Evolutionary conservation across 2,797 vertebrate species (phyloP).

Genomic region (Spinus pinus): DNA sequence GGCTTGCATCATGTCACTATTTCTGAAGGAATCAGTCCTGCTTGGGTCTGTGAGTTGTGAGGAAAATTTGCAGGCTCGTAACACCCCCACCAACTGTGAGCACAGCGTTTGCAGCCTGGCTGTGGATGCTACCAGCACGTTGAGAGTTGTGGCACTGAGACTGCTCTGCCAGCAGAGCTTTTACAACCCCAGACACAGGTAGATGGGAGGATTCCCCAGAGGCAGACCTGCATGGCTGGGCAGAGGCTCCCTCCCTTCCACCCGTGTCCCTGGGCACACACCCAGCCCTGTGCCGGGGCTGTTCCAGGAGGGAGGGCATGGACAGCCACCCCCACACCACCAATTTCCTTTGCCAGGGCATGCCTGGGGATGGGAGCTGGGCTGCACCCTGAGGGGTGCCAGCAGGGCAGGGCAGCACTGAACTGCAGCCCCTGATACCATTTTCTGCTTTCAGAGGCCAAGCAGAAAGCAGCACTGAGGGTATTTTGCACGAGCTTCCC

Average conservation of each 20-base stretch:
- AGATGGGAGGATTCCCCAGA: neutral
- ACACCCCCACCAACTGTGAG: neutral
- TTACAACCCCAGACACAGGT: neutral
- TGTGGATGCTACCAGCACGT: neutral
- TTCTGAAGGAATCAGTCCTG: neutral
- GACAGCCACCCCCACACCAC: neutral
- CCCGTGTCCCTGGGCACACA: neutral
- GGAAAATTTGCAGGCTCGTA: neutral
- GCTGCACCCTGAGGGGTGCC: neutral
- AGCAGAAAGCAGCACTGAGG: neutral
- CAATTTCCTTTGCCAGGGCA: neutral
- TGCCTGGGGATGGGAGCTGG: neutral
- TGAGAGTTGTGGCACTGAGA: neutral
- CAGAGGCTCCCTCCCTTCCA: neutral
- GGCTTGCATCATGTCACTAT: neutral
- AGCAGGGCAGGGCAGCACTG: accelerated
- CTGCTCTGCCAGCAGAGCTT: neutral
- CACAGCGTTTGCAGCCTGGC: neutral
- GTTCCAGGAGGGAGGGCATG: neutral
- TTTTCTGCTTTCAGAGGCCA: neutral
- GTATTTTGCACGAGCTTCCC: neutral
- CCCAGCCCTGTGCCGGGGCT: accelerated
- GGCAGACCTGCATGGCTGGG: neutral
- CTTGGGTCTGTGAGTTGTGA: neutral
- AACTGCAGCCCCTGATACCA: neutral